Conservation (phyloP, 1,140 invertebrate species). For the Teleogryllus occipitalis region DNA sequence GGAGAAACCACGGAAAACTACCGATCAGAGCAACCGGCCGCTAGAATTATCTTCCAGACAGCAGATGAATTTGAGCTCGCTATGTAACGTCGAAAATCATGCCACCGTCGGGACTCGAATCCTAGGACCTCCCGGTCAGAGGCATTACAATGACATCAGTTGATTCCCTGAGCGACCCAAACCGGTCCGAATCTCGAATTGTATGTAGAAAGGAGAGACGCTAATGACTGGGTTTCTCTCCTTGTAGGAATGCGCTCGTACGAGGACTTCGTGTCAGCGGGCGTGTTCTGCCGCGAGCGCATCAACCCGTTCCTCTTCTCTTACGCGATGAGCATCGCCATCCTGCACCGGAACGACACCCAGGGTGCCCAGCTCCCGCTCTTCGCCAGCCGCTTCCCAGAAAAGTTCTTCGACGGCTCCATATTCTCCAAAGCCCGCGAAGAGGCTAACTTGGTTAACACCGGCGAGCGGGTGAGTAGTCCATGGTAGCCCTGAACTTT, state of each 20-base stretch:
- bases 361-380: constrained; percentile 59
- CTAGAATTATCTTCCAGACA: too few species aligned
- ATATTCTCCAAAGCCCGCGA: constrained; percentile 58
- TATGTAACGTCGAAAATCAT: too few species aligned
- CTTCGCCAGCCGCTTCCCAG: constrained; percentile 64
- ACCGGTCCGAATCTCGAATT: too few species aligned
- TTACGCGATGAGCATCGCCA: constrained; percentile 64
- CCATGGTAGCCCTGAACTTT: not conserved
- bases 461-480: constrained; percentile 49
- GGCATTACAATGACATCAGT: too few species aligned
- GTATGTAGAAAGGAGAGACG: too few species aligned
- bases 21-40: too few species aligned
- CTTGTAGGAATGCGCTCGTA: constrained; percentile 52
- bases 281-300: constrained; percentile 61
- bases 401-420: constrained; percentile 65
- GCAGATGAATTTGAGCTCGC: too few species aligned
- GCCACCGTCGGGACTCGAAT: too few species aligned
- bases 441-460: constrained; percentile 52
- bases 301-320: constrained; percentile 70
- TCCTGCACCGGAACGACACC: constrained; percentile 66
- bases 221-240: too few species aligned
- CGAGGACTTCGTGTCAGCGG: constrained; percentile 60
- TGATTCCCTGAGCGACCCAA: too few species aligned
- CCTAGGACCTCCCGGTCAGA: too few species aligned
- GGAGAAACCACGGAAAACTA: too few species aligned